These are phyloP conservation scores for Melanaphis sacchari DNA, from an alignment of 1,140 invertebrate species.

Conservation along the genomic window DNA sequence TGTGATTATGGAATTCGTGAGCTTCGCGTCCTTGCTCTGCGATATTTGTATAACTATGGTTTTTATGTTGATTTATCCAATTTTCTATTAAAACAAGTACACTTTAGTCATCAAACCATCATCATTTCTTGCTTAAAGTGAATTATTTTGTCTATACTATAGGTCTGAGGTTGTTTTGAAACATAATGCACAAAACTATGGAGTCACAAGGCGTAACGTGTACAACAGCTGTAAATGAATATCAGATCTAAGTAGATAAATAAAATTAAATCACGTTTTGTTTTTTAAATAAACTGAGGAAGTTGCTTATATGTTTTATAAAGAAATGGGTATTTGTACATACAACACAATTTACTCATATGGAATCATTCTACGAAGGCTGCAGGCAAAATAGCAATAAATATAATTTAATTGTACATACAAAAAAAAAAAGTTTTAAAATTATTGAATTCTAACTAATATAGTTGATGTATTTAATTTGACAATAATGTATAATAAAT, in stretches of 20 bases:
- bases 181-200: background rate
- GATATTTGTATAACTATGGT: background rate
- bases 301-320: background rate
- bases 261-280: background rate
- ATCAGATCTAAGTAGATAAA: background rate
- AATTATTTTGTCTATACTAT: background rate
- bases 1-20: constrained; percentile 18
- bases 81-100: background rate
- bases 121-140: background rate
- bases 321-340: background rate
- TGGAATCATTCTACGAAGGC: background rate
- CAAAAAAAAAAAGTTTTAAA: background rate
- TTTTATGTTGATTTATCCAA: constrained; percentile 8
- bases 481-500: background rate
- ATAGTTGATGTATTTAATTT: background rate
- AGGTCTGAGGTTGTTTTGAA: background rate
- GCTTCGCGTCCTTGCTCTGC: background rate
- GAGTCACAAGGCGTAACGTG: background rate
- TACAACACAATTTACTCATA: background rate
- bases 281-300: background rate
- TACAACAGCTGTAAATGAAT: background rate
- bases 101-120: background rate
- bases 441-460: background rate
- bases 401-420: background rate
- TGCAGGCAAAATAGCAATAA: background rate